Evolutionary conservation across 2,888 invertebrate genomes (phyloP).

Genomic region (Sarcophaga subvicina): DNA sequence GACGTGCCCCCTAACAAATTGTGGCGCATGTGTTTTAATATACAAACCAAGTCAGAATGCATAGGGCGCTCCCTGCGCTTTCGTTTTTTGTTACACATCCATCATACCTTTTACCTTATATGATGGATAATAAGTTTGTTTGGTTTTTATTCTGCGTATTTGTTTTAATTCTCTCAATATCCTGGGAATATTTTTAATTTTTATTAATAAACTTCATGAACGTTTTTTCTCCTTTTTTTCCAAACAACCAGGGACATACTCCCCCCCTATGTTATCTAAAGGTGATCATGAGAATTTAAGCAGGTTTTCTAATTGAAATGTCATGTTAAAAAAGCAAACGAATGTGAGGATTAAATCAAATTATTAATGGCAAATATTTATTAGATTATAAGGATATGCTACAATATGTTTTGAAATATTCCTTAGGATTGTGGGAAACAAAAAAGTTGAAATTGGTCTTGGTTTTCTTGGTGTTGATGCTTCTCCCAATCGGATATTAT

Average conservation of each 20-base stretch:
- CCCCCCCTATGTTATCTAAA: neutral
- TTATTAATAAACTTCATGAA: neutral
- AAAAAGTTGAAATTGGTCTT: too few relatives aligned
- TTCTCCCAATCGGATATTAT: too few relatives aligned
- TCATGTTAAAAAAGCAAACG: slow-evolving; percentile 34
- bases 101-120: slow-evolving; percentile 26
- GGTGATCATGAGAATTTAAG: slow-evolving; percentile 69
- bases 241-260: neutral
- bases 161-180: slow-evolving; percentile 48
- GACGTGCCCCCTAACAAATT: slow-evolving; percentile 67
- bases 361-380: slow-evolving; percentile 24
- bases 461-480: too few relatives aligned
- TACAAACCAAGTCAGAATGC: slow-evolving; percentile 1
- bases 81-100: slow-evolving; percentile 34
- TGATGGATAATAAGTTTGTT: slow-evolving; percentile 51
- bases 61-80: neutral
- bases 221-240: neutral
- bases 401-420: neutral
- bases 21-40: slow-evolving; percentile 62
- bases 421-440: neutral
- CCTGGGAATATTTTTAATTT: slow-evolving; percentile 53
- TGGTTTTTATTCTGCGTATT: slow-evolving; percentile 16
- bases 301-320: slow-evolving; percentile 63
- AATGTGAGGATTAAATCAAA: slow-evolving; percentile 43
- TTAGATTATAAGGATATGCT: neutral